Evolutionary conservation across 2,797 vertebrate genomes (phyloP), one percentile per base, ranked within the genome.

Genomic region (Tiaroga cobitis): DNA sequence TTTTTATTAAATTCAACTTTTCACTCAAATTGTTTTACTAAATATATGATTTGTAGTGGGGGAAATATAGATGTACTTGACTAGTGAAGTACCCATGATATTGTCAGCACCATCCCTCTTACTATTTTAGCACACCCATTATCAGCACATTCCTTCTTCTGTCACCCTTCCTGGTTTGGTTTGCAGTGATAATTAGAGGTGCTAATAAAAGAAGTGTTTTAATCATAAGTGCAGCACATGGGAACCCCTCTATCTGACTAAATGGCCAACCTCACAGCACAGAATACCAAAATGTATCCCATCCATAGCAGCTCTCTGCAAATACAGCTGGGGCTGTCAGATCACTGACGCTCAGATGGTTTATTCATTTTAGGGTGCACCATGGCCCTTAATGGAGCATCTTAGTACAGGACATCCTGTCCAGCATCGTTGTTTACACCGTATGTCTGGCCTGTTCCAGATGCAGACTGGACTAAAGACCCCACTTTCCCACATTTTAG

Each of bases 161-260:
- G 51, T 73, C 37, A 46, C 29, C 32, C 3, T 69, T 81, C 61
- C 65, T 70, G 80, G 67, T 69, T 81, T 51, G 29, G 79, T 70
- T 70, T 69, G 21, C 67, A 56, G 80, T 7, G 65, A 41, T 81
- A 70, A 70, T 70, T 69, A 69, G 67, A 81, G 26, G 80, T 39
- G 46, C 32, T 59, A 67, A 69, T 77, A 41, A n/a, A 46, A 65
- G 13, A 73, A 56, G 37, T 73, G 51, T 70, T 34, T 63, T 79
- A 85, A 79, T 82, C 81, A 82, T 77, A 43, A 56, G 49, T 67
- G 74, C 73, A 68, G 80, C 85, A 68, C 76, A 81, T 68, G 46
- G 68, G 74, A 72, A 61, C 59, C 80, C 76, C 76, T 69, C 32
- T 32, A 59, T 63, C 76, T 41, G 69, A 74, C 73, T 86, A 81